These are phyloP conservation scores for Oncorhynchus gorbuscha DNA, from an alignment of 2,113 vertebrate species.

Conservation along the genomic window DNA sequence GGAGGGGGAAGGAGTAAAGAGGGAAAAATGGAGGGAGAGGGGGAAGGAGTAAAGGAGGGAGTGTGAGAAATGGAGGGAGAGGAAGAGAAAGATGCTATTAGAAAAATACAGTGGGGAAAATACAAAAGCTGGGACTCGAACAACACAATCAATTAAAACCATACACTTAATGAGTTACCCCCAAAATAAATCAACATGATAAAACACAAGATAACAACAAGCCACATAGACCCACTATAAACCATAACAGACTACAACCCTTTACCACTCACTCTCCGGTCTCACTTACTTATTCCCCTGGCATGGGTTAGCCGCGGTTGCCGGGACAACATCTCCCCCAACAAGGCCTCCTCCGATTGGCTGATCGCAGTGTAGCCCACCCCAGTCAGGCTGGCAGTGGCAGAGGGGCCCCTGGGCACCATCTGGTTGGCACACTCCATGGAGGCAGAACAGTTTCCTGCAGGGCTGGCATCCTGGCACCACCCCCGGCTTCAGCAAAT, in stretches of 20 bases:
- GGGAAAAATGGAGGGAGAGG: too few species aligned
- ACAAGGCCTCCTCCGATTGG: constrained; percentile 48
- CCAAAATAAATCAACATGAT: neutral
- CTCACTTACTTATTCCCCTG: constrained; percentile 85
- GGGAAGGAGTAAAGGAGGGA: too few species aligned
- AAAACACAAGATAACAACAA: neutral
- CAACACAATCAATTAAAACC: neutral
- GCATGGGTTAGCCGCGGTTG: constrained; percentile 72
- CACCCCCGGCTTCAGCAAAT: constrained; percentile 77
- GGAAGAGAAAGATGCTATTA: neutral
- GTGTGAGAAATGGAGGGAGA: too few species aligned
- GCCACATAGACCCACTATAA: neutral
- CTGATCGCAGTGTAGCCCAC: constrained; percentile 87
- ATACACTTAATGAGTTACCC: neutral
- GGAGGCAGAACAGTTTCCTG: constrained; percentile 86
- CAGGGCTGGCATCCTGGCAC: constrained; percentile 93
- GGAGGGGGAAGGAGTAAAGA: too few species aligned
- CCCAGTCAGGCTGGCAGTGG: constrained; percentile 89
- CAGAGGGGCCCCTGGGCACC: constrained; percentile 82
- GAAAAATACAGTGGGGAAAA: neutral
- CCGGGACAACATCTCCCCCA: constrained; percentile 32
- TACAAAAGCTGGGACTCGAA: too few species aligned
- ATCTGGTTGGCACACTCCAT: constrained; percentile 88
- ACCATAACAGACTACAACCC: neutral
- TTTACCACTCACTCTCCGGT: neutral